phyloP scores from a whole-genome alignment of 2,113 vertebrate genomes.

The Ancistrus triradiatus region DNA sequence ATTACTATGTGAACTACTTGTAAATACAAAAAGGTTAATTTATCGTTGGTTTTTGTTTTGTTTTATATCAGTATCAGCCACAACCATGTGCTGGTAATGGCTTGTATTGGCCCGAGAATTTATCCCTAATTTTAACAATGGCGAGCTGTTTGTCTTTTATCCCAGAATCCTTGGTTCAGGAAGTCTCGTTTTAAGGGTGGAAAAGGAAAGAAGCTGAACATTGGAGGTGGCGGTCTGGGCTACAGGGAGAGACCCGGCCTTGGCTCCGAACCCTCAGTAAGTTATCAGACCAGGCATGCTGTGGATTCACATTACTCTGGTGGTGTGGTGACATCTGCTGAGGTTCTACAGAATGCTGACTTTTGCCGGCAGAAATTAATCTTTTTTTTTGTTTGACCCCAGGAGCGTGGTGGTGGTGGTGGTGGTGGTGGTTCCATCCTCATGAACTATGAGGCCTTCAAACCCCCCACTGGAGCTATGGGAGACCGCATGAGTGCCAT shows the following conservation, averaged over 20 bases:
- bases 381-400: not conserved
- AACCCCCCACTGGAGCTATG: constrained; percentile 89
- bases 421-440: constrained; percentile 62
- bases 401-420: no score
- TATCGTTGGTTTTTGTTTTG: no score
- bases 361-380: no score
- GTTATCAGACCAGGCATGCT: constrained; percentile 49
- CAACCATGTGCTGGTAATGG: no score
- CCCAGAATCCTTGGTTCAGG: constrained; percentile 94
- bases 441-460: constrained; percentile 87
- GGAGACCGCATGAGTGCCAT: constrained; percentile 95
- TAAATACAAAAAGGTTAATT: no score
- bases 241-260: constrained; percentile 92
- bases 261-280: constrained; percentile 88
- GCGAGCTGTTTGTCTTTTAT: no score
- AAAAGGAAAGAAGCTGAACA: constrained; percentile 92
- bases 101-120: not conserved
- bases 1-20: no score
- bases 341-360: no score
- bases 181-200: constrained; percentile 96
- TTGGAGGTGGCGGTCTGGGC: constrained; percentile 92
- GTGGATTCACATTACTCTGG: no score
- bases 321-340: no score
- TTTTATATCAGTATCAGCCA: no score
- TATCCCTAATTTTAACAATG: no score